phyloP scores from a whole-genome alignment of 2,797 vertebrate genomes.

The Uromys caudimaculatus region DNA sequence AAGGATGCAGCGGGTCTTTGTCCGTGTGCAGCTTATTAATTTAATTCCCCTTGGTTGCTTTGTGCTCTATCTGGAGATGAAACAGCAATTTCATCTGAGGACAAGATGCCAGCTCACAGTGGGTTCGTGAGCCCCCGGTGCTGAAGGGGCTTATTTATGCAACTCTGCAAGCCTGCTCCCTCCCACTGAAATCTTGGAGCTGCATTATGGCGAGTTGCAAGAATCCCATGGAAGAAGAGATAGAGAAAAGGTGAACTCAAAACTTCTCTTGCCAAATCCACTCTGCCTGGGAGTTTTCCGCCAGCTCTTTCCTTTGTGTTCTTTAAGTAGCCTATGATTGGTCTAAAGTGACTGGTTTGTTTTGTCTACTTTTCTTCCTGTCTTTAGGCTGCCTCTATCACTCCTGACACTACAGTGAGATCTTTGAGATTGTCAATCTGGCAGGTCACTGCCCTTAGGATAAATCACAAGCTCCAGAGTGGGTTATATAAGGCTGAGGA shows the following conservation, averaged over 20 bases:
- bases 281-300: not conserved
- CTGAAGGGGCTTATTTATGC: constrained; percentile 26
- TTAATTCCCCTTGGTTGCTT: constrained; percentile 57
- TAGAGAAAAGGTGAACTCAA: not conserved
- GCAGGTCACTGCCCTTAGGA: not conserved
- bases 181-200: not conserved
- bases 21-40: constrained; percentile 19
- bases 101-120: constrained; percentile 52
- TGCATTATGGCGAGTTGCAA: not conserved
- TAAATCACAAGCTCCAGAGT: not conserved
- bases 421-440: not conserved
- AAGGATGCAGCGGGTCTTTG: not conserved
- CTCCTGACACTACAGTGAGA: no score
- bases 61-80: constrained; percentile 13
- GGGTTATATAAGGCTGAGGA: not conserved
- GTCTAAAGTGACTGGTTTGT: not conserved
- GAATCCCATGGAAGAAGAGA: not conserved
- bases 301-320: not conserved
- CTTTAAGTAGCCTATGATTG: no score
- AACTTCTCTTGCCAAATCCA: not conserved
- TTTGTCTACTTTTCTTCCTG: not conserved
- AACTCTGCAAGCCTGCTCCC: not conserved
- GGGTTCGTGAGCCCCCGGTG: not conserved
- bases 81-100: constrained; percentile 70
- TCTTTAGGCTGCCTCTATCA: not conserved